Conservation (phyloP, 2,888 invertebrate genomes). For the Melanostoma mellinum region DNA sequence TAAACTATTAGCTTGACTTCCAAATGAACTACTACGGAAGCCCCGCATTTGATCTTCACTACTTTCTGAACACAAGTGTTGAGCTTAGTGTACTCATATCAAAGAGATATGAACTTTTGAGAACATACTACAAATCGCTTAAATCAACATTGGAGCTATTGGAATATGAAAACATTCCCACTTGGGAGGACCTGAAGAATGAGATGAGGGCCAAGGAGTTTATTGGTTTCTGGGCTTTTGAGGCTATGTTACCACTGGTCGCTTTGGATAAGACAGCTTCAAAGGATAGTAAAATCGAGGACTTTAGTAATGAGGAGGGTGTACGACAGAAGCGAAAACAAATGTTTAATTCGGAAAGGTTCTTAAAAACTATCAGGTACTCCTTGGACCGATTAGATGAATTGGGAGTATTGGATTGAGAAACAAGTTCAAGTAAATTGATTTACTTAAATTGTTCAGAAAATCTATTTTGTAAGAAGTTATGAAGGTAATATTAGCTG, state of each 20-base stretch:
- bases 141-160: conserved; percentile 76
- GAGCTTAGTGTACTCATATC: conserved; percentile 78
- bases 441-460: too few relatives aligned
- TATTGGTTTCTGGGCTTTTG: conserved; percentile 80
- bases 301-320: conserved; percentile 77
- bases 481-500: too few relatives aligned
- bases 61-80: conserved; percentile 81
- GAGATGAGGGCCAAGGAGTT: conserved; percentile 78
- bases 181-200: conserved; percentile 76
- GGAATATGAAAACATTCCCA: conserved; percentile 77
- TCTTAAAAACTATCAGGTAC: conserved; percentile 78
- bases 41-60: conserved; percentile 81
- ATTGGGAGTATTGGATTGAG: conserved; percentile 78
- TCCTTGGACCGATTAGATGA: conserved; percentile 79
- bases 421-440: too few relatives aligned
- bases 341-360: conserved; percentile 80
- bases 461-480: too few relatives aligned
- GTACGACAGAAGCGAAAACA: conserved; percentile 79
- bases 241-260: conserved; percentile 80
- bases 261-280: conserved; percentile 81
- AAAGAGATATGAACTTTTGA: conserved; percentile 78
- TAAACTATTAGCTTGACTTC: conserved; percentile 77
- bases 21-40: conserved; percentile 81
- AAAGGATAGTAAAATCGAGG: conserved; percentile 79
- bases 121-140: conserved; percentile 78